A percentile compares a stretch with the other conserved stretches of the same genome.
These are phyloP conservation scores for Solea senegalensis DNA, from an alignment of 2,113 vertebrate genomes.

Conservation along the genomic window DNA sequence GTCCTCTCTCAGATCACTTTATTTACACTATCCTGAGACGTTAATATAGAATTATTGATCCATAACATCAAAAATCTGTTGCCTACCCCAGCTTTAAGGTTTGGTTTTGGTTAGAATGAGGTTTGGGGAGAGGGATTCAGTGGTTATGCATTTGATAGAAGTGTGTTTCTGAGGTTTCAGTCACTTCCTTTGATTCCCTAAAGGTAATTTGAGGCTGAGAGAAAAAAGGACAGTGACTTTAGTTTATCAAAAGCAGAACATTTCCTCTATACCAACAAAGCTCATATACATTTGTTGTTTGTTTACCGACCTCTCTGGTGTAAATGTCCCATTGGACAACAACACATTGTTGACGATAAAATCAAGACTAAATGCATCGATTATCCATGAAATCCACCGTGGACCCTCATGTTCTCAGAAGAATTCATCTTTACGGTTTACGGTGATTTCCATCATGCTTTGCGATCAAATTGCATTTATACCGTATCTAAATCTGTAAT, in stretches of 20 bases:
- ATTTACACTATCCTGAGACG: no score
- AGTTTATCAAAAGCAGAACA: neutral
- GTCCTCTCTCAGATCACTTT: no score
- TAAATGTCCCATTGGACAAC: neutral
- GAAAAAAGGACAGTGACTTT: neutral
- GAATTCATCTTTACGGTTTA: slow-evolving; percentile 10
- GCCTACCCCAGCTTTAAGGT: no score
- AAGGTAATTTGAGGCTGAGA: neutral
- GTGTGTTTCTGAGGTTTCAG: no score
- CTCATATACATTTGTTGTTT: neutral
- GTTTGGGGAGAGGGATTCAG: no score
- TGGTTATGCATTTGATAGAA: no score
- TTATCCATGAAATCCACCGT: slow-evolving; percentile 1
- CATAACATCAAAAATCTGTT: no score
- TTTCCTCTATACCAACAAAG: no score
- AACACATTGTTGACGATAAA: neutral
- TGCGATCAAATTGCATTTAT: no score
- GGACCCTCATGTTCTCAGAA: slow-evolving; percentile 12
- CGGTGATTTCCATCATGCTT: neutral
- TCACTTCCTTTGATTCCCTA: neutral
- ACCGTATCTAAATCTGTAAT: neutral
- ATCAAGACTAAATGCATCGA: neutral
- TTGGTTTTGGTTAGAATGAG: no score
- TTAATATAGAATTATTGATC: no score
- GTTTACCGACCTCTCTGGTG: neutral